Conservation (phyloP, 2,888 invertebrate genomes). For the Siphonodentalium dalli region DNA sequence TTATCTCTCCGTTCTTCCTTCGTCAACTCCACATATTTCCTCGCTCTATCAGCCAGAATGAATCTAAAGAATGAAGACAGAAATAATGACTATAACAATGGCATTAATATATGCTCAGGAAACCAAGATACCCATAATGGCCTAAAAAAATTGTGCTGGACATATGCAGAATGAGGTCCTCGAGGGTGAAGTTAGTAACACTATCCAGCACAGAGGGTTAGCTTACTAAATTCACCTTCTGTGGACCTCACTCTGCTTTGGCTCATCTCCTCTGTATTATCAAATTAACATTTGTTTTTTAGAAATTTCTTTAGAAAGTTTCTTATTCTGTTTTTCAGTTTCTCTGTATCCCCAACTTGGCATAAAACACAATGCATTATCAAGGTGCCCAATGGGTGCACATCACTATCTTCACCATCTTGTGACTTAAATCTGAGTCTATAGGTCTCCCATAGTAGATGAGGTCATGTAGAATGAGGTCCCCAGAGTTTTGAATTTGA, state of each 20-base stretch:
- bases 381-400: not conserved
- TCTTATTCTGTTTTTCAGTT: too few species aligned
- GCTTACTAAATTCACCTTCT: too few species aligned
- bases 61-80: conserved; percentile 38
- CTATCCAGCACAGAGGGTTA: too few species aligned
- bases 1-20: conserved; percentile 23
- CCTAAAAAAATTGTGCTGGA: not conserved
- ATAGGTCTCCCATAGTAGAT: too few species aligned
- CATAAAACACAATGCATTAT: not conserved
- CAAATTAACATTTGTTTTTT: too few species aligned
- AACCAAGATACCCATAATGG: conserved; percentile 39
- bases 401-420: not conserved
- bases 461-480: too few species aligned
- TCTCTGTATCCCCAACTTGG: not conserved
- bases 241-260: too few species aligned
- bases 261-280: too few species aligned
- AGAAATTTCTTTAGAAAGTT: too few species aligned
- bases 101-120: conserved; percentile 51
- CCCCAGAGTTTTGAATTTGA: not conserved
- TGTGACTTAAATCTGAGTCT: not conserved
- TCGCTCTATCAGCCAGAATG: conserved; percentile 51
- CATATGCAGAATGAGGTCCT: too few species aligned
- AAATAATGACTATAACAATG: not conserved
- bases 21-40: conserved; percentile 32
- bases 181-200: too few species aligned